These are phyloP conservation scores for Liodrosophila aerea DNA, from an alignment of 2,888 invertebrate species.

Conservation along the genomic window DNA sequence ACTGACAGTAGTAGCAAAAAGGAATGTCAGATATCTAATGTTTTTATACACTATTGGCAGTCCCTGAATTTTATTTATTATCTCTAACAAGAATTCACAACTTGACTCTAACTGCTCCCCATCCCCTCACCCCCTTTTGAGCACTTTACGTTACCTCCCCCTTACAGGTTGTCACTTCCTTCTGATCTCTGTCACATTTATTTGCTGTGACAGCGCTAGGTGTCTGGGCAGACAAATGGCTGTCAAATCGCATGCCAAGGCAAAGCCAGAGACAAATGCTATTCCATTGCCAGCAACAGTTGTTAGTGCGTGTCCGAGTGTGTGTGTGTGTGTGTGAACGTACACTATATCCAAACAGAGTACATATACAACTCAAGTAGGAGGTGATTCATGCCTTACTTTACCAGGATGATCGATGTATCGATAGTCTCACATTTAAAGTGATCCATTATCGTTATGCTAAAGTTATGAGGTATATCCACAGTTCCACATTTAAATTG, in stretches of 20 bases:
- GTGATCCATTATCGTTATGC: no score
- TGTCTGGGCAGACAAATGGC: constrained; percentile 66
- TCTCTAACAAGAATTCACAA: background rate
- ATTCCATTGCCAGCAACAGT: constrained; percentile 39
- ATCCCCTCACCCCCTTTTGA: background rate
- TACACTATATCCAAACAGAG: constrained; percentile 9
- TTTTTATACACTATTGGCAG: background rate
- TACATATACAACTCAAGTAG: background rate
- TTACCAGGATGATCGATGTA: no score
- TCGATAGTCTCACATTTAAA: no score
- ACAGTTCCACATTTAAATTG: no score
- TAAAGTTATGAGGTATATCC: no score
- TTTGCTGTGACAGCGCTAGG: constrained; percentile 53
- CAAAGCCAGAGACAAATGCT: constrained; percentile 44
- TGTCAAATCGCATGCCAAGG: constrained; percentile 56
- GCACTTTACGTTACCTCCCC: background rate
- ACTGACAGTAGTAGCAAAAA: no score
- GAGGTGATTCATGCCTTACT: background rate
- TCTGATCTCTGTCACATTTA: constrained; percentile 1
- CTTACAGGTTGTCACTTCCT: background rate
- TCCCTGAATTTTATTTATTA: background rate
- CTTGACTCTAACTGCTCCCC: background rate
- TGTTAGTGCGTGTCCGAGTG: constrained; percentile 22
- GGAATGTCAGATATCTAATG: no score
- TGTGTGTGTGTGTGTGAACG: constrained; percentile 2